Evolutionary conservation across 2,113 vertebrate genomes (phyloP).

Genomic region (Nerophis ophidion): DNA sequence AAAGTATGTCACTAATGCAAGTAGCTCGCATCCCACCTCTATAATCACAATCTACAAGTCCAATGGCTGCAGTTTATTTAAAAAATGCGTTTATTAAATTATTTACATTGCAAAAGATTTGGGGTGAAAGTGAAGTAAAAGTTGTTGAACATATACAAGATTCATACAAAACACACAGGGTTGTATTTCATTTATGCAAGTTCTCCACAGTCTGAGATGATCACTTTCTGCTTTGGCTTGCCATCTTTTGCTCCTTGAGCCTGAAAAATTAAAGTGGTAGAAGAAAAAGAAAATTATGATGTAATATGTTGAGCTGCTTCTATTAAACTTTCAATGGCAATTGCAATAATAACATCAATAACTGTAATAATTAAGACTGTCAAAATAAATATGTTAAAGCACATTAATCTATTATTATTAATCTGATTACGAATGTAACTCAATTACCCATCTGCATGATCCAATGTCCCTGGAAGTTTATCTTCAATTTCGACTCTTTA

Average conservation of each 20-base stretch:
- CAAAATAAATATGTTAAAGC: too few relatives aligned
- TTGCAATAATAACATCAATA: too few relatives aligned
- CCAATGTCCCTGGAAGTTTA: too few relatives aligned
- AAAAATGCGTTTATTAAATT: slow-evolving; percentile 65
- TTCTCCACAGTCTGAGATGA: slow-evolving; percentile 92
- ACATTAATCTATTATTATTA: too few relatives aligned
- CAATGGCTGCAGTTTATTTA: slow-evolving; percentile 19
- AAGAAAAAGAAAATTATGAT: not conserved
- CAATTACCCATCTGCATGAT: too few relatives aligned
- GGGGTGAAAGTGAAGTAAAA: slow-evolving; percentile 16
- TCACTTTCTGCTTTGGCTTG: slow-evolving; percentile 92
- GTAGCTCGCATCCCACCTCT: not conserved
- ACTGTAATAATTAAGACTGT: too few relatives aligned
- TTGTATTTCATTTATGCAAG: slow-evolving; percentile 66
- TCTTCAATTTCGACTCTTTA: too few relatives aligned
- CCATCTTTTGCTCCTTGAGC: slow-evolving; percentile 90
- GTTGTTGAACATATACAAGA: slow-evolving; percentile 9
- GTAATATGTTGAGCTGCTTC: too few relatives aligned
- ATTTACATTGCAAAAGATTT: slow-evolving; percentile 66
- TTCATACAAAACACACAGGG: not conserved
- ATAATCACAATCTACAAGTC: not conserved
- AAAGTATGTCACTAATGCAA: too few relatives aligned
- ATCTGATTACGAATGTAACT: too few relatives aligned
- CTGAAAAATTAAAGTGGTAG: slow-evolving; percentile 52
- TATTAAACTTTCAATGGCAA: too few relatives aligned